Percentiles rank a stretch among this genome's conserved stretches.
Evolutionary conservation across 2,797 vertebrate genomes (phyloP).

Genomic region (Prionace glauca): DNA sequence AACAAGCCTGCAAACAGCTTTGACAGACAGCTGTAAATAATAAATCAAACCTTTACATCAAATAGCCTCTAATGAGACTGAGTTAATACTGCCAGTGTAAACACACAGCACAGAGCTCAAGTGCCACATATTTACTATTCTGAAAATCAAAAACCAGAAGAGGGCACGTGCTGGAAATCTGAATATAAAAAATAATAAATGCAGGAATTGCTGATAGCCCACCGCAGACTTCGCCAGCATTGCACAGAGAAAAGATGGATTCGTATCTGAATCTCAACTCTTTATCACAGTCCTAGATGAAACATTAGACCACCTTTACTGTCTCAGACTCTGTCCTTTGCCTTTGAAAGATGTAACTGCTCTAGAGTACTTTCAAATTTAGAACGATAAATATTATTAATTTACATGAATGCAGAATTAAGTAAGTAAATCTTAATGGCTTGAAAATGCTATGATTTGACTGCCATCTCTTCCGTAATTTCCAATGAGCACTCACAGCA

Average conservation of each 20-base stretch:
- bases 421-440: background rate
- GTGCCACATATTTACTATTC: too few relatives aligned
- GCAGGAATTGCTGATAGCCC: background rate
- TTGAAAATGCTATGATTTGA: background rate
- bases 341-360: background rate
- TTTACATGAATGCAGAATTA: background rate
- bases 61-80: background rate
- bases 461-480: background rate
- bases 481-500: background rate
- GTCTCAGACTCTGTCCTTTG: background rate
- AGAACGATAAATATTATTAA: background rate
- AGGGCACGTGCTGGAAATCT: background rate
- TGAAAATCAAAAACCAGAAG: background rate
- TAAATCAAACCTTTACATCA: slow-evolving; percentile 17
- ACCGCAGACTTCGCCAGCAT: background rate
- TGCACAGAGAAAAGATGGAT: background rate
- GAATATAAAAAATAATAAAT: background rate
- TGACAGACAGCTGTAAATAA: slow-evolving; percentile 3
- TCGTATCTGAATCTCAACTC: background rate
- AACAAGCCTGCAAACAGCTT: background rate
- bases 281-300: background rate
- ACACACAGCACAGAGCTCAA: background rate
- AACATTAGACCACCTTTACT: background rate
- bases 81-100: background rate
- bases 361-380: background rate